Conservation (phyloP, 2,888 invertebrate genomes). For the Heterodera filipjevi region DNA sequence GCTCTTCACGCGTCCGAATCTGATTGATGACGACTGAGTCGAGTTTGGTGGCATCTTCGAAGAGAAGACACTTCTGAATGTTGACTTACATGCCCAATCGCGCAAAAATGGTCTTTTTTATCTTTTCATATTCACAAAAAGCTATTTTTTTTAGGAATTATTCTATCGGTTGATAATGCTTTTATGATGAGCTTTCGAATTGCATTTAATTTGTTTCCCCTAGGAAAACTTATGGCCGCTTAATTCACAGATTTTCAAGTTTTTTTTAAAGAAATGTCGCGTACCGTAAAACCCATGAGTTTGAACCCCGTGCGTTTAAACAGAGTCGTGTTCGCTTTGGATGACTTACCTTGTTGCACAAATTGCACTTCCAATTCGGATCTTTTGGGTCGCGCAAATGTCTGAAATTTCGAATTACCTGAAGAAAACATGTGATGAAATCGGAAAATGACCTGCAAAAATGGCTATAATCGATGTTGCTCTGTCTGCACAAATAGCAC, state of each 20-base stretch:
- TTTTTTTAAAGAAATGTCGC: no score
- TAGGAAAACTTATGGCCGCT: no score
- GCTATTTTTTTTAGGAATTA: no score
- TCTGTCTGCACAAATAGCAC: conserved; percentile 71
- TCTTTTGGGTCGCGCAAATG: conserved; percentile 35
- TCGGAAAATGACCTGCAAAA: conserved; percentile 40
- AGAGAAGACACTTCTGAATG: conserved; percentile 36
- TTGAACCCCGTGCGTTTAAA: no score
- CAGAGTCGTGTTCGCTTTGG: no score
- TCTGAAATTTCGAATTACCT: conserved; percentile 26
- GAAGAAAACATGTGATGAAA: not conserved
- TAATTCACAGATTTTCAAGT: no score
- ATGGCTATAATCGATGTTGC: conserved; percentile 69
- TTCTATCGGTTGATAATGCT: no score
- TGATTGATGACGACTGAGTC: conserved; percentile 30
- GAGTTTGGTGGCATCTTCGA: conserved; percentile 37
- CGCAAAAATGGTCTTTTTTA: no score
- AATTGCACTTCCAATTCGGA: conserved; percentile 23
- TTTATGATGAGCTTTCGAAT: no score
- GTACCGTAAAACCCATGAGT: no score
- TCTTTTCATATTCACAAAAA: no score
- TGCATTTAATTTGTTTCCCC: no score
- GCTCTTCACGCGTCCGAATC: conserved; percentile 29
- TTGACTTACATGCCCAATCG: not conserved
- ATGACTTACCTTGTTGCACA: conserved; percentile 30